These are phyloP conservation scores for Nebria ingens DNA, from an alignment of 1,140 invertebrate genomes.

Conservation along the genomic window DNA sequence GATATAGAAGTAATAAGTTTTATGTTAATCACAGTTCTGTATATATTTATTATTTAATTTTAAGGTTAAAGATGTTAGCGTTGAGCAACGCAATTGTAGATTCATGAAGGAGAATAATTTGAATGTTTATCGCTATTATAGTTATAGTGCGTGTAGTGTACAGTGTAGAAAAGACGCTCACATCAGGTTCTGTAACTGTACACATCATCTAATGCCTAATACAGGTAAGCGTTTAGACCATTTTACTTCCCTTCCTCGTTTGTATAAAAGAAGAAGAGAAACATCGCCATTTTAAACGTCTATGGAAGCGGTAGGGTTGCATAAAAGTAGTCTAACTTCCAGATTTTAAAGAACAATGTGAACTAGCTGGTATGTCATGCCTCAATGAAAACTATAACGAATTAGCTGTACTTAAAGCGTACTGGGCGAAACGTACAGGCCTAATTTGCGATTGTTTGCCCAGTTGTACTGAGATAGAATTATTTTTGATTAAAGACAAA, in stretches of 20 bases:
- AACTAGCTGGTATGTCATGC: constrained; percentile 47
- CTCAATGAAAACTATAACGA: constrained; percentile 47
- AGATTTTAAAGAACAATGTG: constrained; percentile 35
- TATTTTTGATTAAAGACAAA: constrained; percentile 28
- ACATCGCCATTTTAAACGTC: too few species aligned
- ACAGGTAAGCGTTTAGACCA: too few species aligned
- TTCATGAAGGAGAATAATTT: constrained; percentile 52
- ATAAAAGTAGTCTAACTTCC: too few species aligned
- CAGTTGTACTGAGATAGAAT: constrained; percentile 42
- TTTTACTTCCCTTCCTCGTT: too few species aligned
- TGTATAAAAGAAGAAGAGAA: constrained; percentile 10
- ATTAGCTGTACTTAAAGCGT: constrained; percentile 47
- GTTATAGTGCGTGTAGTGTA: constrained; percentile 56
- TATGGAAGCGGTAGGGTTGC: too few species aligned
- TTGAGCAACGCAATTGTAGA: constrained; percentile 41
- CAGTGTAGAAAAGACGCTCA: constrained; percentile 54
- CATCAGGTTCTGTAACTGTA: constrained; percentile 49
- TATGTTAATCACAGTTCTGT: not conserved
- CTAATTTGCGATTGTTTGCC: constrained; percentile 38
- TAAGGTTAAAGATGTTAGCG: constrained; percentile 28
- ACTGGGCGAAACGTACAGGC: constrained; percentile 29
- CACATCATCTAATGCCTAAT: constrained; percentile 54
- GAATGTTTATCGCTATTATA: constrained; percentile 49
- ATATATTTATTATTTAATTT: constrained; percentile 11
- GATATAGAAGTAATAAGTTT: constrained; percentile 24